Evolutionary conservation across 1,140 invertebrate genomes (phyloP).

Genomic region (Matsumurasca onukii): DNA sequence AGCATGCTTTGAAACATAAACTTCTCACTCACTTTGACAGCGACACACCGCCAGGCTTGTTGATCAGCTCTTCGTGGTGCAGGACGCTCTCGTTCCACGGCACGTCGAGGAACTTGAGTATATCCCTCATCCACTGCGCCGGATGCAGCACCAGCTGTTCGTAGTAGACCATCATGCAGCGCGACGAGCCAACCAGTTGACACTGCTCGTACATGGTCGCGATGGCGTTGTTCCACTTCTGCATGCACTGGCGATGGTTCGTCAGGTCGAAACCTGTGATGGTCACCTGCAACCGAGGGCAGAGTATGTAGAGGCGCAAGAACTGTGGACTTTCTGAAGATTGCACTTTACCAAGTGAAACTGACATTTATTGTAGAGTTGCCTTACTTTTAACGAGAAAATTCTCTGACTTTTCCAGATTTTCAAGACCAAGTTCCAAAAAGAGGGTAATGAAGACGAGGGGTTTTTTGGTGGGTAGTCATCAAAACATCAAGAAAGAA

Average conservation of each 20-base stretch:
- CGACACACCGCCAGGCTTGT: constrained; percentile 91
- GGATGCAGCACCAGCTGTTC: constrained; percentile 97
- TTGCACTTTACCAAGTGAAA: too few relatives aligned
- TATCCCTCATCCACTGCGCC: constrained; percentile 82
- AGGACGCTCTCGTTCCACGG: constrained; percentile 95
- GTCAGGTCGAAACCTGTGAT: constrained; percentile 97
- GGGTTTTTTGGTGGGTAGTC: too few relatives aligned
- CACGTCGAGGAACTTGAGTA: constrained; percentile 88
- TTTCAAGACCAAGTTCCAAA: too few relatives aligned
- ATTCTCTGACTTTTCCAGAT: too few relatives aligned
- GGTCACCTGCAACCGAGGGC: constrained; percentile 90
- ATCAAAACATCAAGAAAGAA: too few relatives aligned
- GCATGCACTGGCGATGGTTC: constrained; percentile 90
- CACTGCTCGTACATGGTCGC: constrained; percentile 95
- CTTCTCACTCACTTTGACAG: constrained; percentile 89
- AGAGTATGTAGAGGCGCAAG: too few relatives aligned
- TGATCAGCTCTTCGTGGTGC: constrained; percentile 97
- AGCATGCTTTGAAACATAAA: too few relatives aligned
- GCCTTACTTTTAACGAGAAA: too few relatives aligned
- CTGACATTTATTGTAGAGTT: too few relatives aligned
- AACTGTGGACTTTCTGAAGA: too few relatives aligned
- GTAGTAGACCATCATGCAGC: constrained; percentile 90
- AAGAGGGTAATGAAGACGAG: too few relatives aligned
- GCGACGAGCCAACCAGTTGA: constrained; percentile 75
- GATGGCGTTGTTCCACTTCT: constrained; percentile 95